These are phyloP conservation scores for Glyphotaelius pellucidus DNA, from an alignment of 2,888 invertebrate species.

Conservation along the genomic window DNA sequence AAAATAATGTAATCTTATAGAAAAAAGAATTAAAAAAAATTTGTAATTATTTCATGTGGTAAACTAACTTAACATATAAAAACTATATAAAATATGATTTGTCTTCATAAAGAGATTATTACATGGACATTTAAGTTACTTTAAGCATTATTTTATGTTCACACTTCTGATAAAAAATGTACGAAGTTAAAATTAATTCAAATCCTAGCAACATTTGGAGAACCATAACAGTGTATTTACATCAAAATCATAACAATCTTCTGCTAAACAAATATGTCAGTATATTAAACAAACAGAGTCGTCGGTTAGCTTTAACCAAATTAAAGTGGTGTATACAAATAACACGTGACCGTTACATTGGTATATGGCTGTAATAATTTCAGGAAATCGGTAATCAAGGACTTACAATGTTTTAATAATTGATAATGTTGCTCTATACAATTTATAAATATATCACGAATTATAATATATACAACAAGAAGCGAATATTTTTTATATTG, in stretches of 20 bases:
- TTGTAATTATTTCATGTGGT: neutral
- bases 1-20: constrained; percentile 22
- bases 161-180: constrained; percentile 36
- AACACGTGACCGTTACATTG: neutral
- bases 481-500: constrained; percentile 26
- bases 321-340: neutral
- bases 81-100: constrained; percentile 55
- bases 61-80: constrained; percentile 35
- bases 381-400: neutral
- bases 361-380: neutral
- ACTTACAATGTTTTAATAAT: constrained; percentile 39
- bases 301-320: neutral
- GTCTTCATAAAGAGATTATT: constrained; percentile 48
- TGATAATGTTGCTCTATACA: constrained; percentile 45
- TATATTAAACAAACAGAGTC: neutral
- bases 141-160: constrained; percentile 43
- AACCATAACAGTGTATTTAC: constrained; percentile 65
- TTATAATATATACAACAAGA: constrained; percentile 57
- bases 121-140: constrained; percentile 29
- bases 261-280: constrained; percentile 10
- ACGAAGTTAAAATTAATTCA: constrained; percentile 30
- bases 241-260: constrained; percentile 52
- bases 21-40: constrained; percentile 10
- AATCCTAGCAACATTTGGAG: constrained; percentile 52
- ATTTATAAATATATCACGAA: constrained; percentile 58